Conservation (phyloP, 1,140 invertebrate genomes). For the Cydia fagiglandana region DNA sequence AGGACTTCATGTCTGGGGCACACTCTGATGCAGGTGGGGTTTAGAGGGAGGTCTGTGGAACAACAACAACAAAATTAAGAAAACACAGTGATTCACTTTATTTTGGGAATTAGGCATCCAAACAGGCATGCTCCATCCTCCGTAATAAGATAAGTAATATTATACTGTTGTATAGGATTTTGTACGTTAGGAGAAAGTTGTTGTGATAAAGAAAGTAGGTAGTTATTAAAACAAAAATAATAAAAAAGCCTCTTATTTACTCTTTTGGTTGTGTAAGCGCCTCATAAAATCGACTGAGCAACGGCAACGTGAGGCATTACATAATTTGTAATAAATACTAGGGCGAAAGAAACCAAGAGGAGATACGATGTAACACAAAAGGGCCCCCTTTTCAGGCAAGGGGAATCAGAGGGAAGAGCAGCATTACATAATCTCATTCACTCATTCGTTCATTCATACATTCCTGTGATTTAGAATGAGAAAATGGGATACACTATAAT, state of each 20-base stretch:
- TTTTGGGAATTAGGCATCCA: too few relatives aligned
- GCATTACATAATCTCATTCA: background rate
- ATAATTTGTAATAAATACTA: slow-evolving; percentile 72
- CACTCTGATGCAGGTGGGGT: slow-evolving; percentile 66
- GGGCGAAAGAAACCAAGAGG: slow-evolving; percentile 44
- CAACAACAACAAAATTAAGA: background rate
- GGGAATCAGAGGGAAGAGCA: slow-evolving; percentile 11
- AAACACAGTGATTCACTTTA: background rate
- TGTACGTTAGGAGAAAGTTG: too few relatives aligned
- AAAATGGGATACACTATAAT: too few relatives aligned
- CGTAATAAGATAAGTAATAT: too few relatives aligned
- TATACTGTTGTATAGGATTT: too few relatives aligned
- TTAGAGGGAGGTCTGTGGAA: slow-evolving; percentile 53
- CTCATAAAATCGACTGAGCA: slow-evolving; percentile 39
- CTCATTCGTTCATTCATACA: slow-evolving; percentile 1
- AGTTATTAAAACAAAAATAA: too few relatives aligned
- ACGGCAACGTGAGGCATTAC: slow-evolving; percentile 51
- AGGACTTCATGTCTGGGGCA: slow-evolving; percentile 62
- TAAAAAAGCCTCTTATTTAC: too few relatives aligned
- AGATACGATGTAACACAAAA: slow-evolving; percentile 38
- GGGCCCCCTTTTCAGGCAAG: background rate
- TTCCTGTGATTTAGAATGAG: too few relatives aligned
- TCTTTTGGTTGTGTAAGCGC: slow-evolving; percentile 9
- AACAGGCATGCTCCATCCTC: too few relatives aligned
- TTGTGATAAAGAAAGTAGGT: too few relatives aligned